phyloP scores from a whole-genome alignment of 2,113 vertebrate genomes.

The Oncorhynchus nerka region DNA sequence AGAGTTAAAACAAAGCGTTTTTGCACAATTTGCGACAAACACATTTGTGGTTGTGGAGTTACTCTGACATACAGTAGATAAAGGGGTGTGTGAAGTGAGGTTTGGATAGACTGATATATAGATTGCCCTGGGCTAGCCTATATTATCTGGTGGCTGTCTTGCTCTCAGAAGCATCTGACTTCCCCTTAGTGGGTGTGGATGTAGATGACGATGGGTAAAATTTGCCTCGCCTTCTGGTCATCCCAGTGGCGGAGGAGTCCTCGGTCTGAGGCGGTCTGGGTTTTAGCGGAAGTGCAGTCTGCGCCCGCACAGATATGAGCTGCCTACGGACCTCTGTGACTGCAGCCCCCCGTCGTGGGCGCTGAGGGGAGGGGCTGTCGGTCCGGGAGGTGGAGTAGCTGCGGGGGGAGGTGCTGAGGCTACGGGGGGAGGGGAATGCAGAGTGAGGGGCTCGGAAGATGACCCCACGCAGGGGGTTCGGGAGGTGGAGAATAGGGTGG shows the following conservation, averaged over 20 bases:
- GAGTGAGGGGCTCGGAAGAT: constrained; percentile 47
- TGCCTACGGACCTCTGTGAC: constrained; percentile 54
- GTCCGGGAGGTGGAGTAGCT: constrained; percentile 75
- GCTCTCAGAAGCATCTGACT: constrained; percentile 68
- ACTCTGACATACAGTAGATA: not conserved
- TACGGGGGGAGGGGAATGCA: constrained; percentile 56
- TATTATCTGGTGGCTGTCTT: constrained; percentile 82
- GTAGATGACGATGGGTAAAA: constrained; percentile 4
- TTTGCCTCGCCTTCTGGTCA: constrained; percentile 29
- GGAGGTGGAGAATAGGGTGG: constrained; percentile 29
- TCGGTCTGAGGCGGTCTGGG: constrained; percentile 59
- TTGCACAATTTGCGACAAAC: not conserved
- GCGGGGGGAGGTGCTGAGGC: constrained; percentile 72
- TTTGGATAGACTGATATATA: not conserved
- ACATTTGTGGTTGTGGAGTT: not conserved
- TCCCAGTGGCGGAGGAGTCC: constrained; percentile 55
- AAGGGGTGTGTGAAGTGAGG: not conserved
- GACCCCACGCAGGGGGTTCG: constrained; percentile 45
- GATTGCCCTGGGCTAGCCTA: constrained; percentile 27
- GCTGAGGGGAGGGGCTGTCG: constrained; percentile 82
- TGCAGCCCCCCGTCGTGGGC: constrained; percentile 66
- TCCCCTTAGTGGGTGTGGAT: constrained; percentile 77
- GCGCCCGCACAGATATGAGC: constrained; percentile 52
- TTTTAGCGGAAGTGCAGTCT: constrained; percentile 46
- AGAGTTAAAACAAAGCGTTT: not conserved